Percentiles rank a stretch among this genome's conserved stretches.
These are phyloP conservation scores for Rhopalosiphum padi DNA, from an alignment of 1,140 invertebrate genomes.

Conservation along the genomic window DNA sequence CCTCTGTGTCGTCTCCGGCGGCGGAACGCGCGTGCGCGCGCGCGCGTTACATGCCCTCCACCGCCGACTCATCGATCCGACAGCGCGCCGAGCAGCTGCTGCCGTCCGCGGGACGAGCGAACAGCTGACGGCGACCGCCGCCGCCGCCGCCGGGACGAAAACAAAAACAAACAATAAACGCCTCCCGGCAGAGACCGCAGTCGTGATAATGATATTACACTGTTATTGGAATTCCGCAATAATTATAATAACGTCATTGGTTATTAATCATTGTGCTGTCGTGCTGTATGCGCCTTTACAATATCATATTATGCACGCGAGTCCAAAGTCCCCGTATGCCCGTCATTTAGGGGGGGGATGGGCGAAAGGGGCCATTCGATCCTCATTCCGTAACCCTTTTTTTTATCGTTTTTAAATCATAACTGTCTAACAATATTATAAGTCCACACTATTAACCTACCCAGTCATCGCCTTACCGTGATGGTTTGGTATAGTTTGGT, in stretches of 20 bases:
- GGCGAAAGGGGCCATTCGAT: neutral
- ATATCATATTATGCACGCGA: neutral
- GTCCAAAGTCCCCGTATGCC: too few relatives aligned
- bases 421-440: neutral
- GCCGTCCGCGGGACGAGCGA: neutral
- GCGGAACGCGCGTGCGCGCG: neutral
- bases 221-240: neutral
- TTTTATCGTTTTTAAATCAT: neutral
- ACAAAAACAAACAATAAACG: constrained; percentile 38
- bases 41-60: neutral
- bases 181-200: neutral
- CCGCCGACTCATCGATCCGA: neutral
- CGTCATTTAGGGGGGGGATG: too few relatives aligned
- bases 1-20: neutral
- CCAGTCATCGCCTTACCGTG: neutral
- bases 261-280: neutral
- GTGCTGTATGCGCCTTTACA: neutral
- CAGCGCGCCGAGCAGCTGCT: neutral
- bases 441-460: too few relatives aligned
- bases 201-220: neutral
- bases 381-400: neutral
- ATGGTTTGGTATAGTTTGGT: too few relatives aligned
- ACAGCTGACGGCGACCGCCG: neutral
- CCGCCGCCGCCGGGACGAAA: neutral
- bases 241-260: neutral